These are phyloP conservation scores for Todus mexicanus DNA, from an alignment of 2,797 vertebrate genomes.

Conservation along the genomic window DNA sequence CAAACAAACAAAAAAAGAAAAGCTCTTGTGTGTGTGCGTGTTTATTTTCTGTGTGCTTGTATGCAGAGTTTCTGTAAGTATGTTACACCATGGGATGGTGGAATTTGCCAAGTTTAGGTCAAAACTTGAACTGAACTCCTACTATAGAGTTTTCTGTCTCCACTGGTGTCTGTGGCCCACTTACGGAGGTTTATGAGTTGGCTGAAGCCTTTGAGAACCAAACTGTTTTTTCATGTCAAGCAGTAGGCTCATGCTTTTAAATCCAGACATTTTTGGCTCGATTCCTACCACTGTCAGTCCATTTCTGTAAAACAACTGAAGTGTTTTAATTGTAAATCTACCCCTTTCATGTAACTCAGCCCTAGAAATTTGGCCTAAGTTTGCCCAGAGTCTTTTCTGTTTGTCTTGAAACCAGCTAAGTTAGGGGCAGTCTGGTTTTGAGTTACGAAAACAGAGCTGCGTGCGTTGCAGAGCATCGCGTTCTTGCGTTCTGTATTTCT, in stretches of 20 bases:
- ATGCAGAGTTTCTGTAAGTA: background rate
- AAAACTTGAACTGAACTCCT: conserved; percentile 25
- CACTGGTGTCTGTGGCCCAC: conserved; percentile 28
- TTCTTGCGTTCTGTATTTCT: background rate
- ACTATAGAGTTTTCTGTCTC: conserved; percentile 29
- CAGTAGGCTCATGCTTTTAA: conserved; percentile 37
- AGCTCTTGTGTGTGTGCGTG: background rate
- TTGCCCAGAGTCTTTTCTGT: background rate
- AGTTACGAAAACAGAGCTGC: background rate
- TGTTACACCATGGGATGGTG: background rate
- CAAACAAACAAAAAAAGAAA: conserved; percentile 30
- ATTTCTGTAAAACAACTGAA: conserved; percentile 36
- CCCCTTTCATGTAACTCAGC: background rate
- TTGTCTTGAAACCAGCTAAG: background rate
- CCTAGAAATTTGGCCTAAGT: background rate
- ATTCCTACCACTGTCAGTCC: background rate
- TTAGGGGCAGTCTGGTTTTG: background rate
- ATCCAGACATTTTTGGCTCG: conserved; percentile 53
- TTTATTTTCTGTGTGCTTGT: conserved; percentile 27
- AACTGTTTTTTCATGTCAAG: conserved; percentile 37
- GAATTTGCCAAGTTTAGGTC: conserved; percentile 53
- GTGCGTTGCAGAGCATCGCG: background rate
- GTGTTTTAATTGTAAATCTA: conserved; percentile 51
- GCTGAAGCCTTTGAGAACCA: conserved; percentile 42
- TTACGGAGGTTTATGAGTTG: conserved; percentile 49